Percentiles rank a stretch among this genome's conserved stretches.
Conservation (phyloP, 2,113 vertebrate species). For the Ranitomeya variabilis region DNA sequence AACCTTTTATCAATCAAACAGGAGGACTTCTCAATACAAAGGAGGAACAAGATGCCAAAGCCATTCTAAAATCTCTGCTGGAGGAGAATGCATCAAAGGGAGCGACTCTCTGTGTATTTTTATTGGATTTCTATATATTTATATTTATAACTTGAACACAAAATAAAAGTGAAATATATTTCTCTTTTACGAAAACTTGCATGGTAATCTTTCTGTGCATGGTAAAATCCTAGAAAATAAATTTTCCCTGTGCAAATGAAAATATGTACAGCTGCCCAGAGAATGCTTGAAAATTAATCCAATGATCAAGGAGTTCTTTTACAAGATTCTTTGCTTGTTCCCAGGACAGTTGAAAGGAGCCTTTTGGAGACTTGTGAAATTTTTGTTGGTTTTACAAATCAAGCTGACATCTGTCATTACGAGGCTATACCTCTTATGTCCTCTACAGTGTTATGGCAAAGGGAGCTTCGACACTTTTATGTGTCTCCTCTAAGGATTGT, state of each 20-base stretch:
- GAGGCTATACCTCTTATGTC: constrained; percentile 16
- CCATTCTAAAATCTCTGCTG: too few relatives aligned
- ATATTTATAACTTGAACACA: not conserved
- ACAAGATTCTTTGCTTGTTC: constrained; percentile 19
- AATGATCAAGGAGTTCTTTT: constrained; percentile 21
- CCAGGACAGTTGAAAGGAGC: constrained; percentile 15
- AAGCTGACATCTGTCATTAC: constrained; percentile 42
- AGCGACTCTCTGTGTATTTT: too few relatives aligned
- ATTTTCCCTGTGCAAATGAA: constrained; percentile 6
- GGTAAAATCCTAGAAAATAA: not conserved
- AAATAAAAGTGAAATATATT: not conserved
- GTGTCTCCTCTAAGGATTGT: not conserved
- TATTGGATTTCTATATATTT: not conserved
- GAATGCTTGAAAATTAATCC: not conserved
- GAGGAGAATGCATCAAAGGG: too few relatives aligned
- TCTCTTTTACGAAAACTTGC: not conserved
- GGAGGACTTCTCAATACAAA: too few relatives aligned
- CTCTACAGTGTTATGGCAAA: constrained; percentile 8
- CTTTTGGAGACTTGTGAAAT: not conserved
- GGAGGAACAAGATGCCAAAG: too few relatives aligned
- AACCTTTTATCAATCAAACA: too few relatives aligned
- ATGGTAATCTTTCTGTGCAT: not conserved
- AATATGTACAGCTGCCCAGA: constrained; percentile 10
- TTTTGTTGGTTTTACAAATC: constrained; percentile 40
- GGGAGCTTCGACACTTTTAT: not conserved